phyloP scores from a whole-genome alignment of 2,797 vertebrate genomes.

The Eleutherodactylus coqui region DNA sequence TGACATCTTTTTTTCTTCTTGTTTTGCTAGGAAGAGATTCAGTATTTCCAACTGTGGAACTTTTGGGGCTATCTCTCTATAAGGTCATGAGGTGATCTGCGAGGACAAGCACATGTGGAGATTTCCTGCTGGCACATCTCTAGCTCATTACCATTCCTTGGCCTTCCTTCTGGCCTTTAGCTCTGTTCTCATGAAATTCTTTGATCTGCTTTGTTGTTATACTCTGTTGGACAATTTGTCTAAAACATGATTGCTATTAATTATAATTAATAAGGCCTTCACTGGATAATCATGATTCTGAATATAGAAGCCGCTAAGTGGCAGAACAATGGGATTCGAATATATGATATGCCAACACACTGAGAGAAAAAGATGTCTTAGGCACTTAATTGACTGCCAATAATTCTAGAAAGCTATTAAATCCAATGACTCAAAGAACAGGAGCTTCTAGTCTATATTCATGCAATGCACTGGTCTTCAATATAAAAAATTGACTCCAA shows the following conservation, averaged over 20 bases:
- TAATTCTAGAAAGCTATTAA: too few species aligned
- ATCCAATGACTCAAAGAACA: too few species aligned
- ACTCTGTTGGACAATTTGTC: not conserved
- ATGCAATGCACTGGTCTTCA: too few species aligned
- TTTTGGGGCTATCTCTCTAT: not conserved
- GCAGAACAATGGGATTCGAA: not conserved
- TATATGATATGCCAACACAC: not conserved
- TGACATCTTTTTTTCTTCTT: not conserved
- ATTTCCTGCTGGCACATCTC: constrained; percentile 43
- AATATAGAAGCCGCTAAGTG: not conserved
- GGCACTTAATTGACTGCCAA: too few species aligned
- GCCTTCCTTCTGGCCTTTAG: not conserved
- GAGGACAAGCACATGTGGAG: constrained; percentile 17
- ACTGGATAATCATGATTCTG: not conserved
- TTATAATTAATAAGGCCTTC: not conserved
- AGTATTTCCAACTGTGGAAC: constrained; percentile 17
- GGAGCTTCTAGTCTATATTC: too few species aligned
- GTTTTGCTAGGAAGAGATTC: constrained; percentile 2
- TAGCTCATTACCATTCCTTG: not conserved
- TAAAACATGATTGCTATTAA: not conserved
- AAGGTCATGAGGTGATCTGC: not conserved
- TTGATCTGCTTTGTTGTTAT: constrained; percentile 6
- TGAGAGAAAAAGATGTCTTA: too few species aligned
- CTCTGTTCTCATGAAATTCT: not conserved
- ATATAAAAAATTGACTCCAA: too few species aligned